Evolutionary conservation across 2,113 vertebrate genomes (phyloP).

Genomic region (Clupea harengus): DNA sequence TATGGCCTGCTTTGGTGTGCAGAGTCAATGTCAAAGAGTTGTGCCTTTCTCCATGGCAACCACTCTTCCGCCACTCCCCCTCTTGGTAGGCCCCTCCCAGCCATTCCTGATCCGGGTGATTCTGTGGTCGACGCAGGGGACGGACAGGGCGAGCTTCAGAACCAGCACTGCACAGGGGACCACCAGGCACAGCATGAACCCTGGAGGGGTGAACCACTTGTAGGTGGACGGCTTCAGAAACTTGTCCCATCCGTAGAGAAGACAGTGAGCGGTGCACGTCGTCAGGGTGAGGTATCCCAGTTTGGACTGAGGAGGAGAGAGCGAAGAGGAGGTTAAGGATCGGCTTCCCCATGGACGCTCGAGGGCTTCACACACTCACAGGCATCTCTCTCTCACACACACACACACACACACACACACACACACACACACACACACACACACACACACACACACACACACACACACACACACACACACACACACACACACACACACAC

Average conservation of each 20-base stretch:
- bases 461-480: not conserved
- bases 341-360: no score
- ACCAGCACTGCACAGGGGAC: slow-evolving; percentile 78
- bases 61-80: not conserved
- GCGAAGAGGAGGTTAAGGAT: not conserved
- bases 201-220: slow-evolving; percentile 80
- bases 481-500: not conserved
- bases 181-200: slow-evolving; percentile 79
- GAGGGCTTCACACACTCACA: no score
- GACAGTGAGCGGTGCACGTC: slow-evolving; percentile 80
- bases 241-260: slow-evolving; percentile 78
- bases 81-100: slow-evolving; percentile 75
- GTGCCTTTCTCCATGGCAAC: not conserved
- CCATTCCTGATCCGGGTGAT: slow-evolving; percentile 83
- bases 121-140: slow-evolving; percentile 79
- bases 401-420: no score
- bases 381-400: no score
- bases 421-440: no score
- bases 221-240: slow-evolving; percentile 71
- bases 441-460: not conserved
- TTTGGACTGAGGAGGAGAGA: slow-evolving; percentile 76
- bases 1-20: no score
- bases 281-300: slow-evolving; percentile 83
- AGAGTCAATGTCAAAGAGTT: not conserved
- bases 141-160: slow-evolving; percentile 78